Conservation (phyloP, 2,888 invertebrate genomes). For the Allophyes oxyacanthae region DNA sequence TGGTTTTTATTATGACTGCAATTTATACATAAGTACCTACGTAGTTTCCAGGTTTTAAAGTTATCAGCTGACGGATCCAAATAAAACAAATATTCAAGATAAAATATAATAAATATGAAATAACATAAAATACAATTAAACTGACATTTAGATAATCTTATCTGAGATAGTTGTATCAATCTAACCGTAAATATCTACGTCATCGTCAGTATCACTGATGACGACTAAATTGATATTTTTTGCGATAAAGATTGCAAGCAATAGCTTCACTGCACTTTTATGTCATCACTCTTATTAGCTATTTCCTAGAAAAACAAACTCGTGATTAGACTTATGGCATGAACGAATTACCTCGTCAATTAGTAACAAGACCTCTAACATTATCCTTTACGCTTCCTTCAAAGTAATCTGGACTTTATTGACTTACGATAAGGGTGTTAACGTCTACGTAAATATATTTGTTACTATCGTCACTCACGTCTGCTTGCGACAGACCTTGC, state of each 20-base stretch:
- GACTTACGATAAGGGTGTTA: constrained; percentile 35
- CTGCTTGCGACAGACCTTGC: constrained; percentile 69
- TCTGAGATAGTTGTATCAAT: constrained; percentile 15
- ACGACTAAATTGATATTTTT: constrained; percentile 1
- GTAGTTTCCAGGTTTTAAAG: constrained; percentile 22
- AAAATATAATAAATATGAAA: too few species aligned
- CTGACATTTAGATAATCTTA: constrained; percentile 25
- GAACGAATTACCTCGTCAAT: constrained; percentile 56
- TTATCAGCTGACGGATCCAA: constrained; percentile 17
- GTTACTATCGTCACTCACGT: constrained; percentile 59
- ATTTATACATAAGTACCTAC: constrained; percentile 14
- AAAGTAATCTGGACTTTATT: constrained; percentile 46
- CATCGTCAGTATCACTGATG: constrained; percentile 13
- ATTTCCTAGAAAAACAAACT: constrained; percentile 27
- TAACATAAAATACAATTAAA: background rate
- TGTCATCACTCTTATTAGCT: constrained; percentile 4
- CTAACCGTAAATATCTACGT: constrained; percentile 7
- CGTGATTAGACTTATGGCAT: constrained; percentile 42
- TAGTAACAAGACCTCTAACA: constrained; percentile 48
- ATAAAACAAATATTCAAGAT: constrained; percentile 16
- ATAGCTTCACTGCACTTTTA: constrained; percentile 29
- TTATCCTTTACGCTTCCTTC: constrained; percentile 24
- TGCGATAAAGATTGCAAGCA: constrained; percentile 10
- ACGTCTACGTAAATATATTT: constrained; percentile 23
- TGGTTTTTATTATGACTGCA: constrained; percentile 23